These are phyloP conservation scores for Parambassis ranga DNA, from an alignment of 2,797 vertebrate genomes.

Conservation along the genomic window DNA sequence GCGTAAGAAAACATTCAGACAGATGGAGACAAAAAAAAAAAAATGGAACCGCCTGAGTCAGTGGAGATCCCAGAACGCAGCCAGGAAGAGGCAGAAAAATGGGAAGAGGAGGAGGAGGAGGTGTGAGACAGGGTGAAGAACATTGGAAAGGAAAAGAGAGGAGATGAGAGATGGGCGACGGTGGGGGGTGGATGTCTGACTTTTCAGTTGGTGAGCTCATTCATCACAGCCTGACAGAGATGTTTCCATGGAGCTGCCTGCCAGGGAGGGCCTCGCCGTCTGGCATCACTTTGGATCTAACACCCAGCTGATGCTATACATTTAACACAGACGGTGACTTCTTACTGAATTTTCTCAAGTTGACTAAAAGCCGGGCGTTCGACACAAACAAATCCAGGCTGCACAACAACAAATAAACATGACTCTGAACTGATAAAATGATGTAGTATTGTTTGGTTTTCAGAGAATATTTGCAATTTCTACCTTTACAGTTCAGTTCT, in stretches of 20 bases:
- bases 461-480: too few relatives aligned
- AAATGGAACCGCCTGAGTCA: constrained; percentile 24
- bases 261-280: constrained; percentile 40
- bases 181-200: constrained; percentile 39
- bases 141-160: constrained; percentile 40
- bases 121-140: constrained; percentile 37
- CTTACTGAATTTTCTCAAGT: too few relatives aligned
- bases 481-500: not conserved
- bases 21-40: constrained; percentile 52
- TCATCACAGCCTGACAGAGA: constrained; percentile 59
- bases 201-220: constrained; percentile 58
- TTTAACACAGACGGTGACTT: not conserved
- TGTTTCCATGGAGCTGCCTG: constrained; percentile 57
- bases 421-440: too few relatives aligned
- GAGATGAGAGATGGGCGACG: constrained; percentile 22
- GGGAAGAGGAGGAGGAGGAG: constrained; percentile 9
- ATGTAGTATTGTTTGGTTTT: too few relatives aligned
- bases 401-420: too few relatives aligned
- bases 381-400: too few relatives aligned
- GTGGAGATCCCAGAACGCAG: constrained; percentile 35
- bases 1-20: constrained; percentile 36
- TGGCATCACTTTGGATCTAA: constrained; percentile 38
- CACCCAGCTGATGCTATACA: not conserved
- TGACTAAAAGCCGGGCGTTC: too few relatives aligned
- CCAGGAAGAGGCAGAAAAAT: constrained; percentile 13